Percentiles rank a stretch among this genome's conserved stretches.
phyloP scores from a whole-genome alignment of 53 echinoderm and acorn worm species.

The Mesocentrotus franciscanus region DNA sequence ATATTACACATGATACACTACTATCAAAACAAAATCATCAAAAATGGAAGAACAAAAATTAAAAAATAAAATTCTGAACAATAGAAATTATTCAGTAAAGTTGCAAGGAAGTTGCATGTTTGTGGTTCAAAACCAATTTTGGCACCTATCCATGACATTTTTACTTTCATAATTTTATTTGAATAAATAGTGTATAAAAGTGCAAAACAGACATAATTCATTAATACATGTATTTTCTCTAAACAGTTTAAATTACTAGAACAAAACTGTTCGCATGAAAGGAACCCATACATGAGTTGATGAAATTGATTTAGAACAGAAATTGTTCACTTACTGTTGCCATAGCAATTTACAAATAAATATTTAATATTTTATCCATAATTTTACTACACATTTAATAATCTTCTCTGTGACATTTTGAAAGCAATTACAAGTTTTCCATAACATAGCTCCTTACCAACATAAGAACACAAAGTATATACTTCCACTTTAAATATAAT shows the following conservation, averaged over 20 bases:
- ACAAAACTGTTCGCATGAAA: neutral
- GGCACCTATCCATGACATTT: neutral
- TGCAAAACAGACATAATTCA: neutral
- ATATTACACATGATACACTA: neutral
- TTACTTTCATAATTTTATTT: neutral
- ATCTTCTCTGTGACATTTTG: neutral
- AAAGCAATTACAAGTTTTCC: neutral
- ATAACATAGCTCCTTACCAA: neutral
- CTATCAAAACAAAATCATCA: no score
- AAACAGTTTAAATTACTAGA: neutral
- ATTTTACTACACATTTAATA: neutral
- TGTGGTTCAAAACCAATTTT: neutral
- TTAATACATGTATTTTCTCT: neutral
- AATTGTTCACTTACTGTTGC: neutral
- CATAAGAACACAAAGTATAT: neutral
- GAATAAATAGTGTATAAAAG: neutral
- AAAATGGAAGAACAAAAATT: neutral
- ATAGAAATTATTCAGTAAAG: neutral
- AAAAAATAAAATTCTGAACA: neutral
- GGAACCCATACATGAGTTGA: neutral
- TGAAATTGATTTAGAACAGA: neutral
- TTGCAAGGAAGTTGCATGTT: neutral
- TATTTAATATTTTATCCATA: neutral
- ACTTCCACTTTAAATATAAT: neutral
- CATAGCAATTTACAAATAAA: neutral